A percentile compares a stretch with the other conserved stretches of the same genome.
Conservation (phyloP, 2,797 vertebrate genomes). For the Squalus acanthias region DNA sequence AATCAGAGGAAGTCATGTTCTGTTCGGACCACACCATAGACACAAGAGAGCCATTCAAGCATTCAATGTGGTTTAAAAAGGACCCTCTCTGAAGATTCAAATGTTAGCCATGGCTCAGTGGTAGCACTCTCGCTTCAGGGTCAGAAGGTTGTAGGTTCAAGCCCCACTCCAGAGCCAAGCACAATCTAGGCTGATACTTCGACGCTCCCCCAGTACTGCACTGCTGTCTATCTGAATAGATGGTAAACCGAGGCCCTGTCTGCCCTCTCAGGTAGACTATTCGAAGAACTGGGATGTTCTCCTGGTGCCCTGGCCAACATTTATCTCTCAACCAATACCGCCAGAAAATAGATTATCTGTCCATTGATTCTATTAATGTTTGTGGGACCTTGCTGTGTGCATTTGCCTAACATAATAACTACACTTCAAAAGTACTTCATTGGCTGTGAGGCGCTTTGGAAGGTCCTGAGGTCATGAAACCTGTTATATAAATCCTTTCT, state of each 20-base stretch:
- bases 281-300: not conserved
- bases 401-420: not conserved
- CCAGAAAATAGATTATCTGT: not conserved
- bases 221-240: not conserved
- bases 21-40: not conserved
- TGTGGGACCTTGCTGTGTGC: not conserved
- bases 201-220: not conserved
- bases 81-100: not conserved
- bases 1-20: not conserved
- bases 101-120: not conserved
- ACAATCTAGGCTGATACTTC: not conserved
- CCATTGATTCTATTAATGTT: not conserved
- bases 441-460: not conserved
- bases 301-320: not conserved
- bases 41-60: not conserved
- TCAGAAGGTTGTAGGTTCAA: not conserved
- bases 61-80: not conserved
- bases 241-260: too few relatives aligned
- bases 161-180: not conserved
- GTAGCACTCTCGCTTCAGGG: not conserved
- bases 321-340: not conserved
- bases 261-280: not conserved
- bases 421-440: not conserved
- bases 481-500: not conserved
- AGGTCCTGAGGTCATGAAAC: not conserved